Base-by-base conservation (phyloP, 1,140 invertebrate species). In the Stenopsyche tienmushanensis region DNA sequence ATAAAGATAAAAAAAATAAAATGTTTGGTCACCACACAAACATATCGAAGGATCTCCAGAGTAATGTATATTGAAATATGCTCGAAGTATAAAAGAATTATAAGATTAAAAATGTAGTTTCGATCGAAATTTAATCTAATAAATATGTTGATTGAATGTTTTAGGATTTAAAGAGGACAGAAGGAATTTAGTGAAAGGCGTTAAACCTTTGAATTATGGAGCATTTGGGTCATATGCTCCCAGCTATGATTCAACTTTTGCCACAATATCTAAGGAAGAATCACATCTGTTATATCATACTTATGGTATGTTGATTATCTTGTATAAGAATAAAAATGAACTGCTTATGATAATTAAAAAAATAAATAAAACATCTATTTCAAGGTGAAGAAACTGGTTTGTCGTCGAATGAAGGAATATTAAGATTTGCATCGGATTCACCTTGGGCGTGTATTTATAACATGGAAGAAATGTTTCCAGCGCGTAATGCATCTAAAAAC, bases 151-250 rank as follows among this genome's bases (percentile, higher is more conserved):
- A n/a, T n/a, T n/a, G n/a, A n/a, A n/a, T n/a, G n/a, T 45, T 57
- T 10, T 78, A 73, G 90, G 88, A 10, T 90, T 90, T 53, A 86
- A 92, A 54, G 94, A 97, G 74, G 94, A 97, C 75, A 86, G 92
- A 13, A 84, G 93, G 44, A 97, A 97, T 76, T 79, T 89, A 65
- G 89, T 90, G 0, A 95, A 94, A 76, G 86, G 92, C 74, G 93
- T 96, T 1, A 93, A 93, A 75, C 93, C 95, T 0, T 78, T 97
- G 1, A 92, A 94, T 75, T 98, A 98, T 77, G 96, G 96, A 0
- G 89, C 95, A 2, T 99, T 95, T 82, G 90, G 93, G 34, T 96
- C 94, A 1, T 97, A 97, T 81, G 95, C 95, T 1, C 97, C 97
- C 0, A 88, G 88, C 17, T 96, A 95, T 78, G 96, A 99, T 77